Percentiles rank a stretch among this genome's conserved stretches.
Evolutionary conservation across 2,797 vertebrate genomes (phyloP).

Genomic region (Lutjanus argentimaculatus): DNA sequence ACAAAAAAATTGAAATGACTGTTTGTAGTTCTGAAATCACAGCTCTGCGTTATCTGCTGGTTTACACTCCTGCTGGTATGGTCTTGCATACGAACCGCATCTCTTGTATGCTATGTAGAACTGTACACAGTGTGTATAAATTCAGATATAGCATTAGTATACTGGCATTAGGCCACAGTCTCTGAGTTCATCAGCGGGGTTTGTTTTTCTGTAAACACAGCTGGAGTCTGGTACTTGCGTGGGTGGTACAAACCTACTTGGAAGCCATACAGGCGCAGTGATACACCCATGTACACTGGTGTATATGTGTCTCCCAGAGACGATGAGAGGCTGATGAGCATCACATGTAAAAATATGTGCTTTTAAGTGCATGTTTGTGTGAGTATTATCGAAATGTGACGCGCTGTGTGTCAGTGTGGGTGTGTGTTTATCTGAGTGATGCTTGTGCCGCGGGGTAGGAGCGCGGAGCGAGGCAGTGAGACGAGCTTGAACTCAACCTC

Average conservation of each 20-base stretch:
- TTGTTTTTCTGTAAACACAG: conserved; percentile 79
- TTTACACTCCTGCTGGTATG: neutral
- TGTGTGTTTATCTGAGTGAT: conserved; percentile 68
- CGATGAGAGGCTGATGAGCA: conserved; percentile 7
- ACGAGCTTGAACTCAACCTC: conserved; percentile 76
- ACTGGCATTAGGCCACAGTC: conserved; percentile 45
- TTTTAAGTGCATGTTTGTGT: conserved; percentile 50
- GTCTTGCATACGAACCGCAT: neutral
- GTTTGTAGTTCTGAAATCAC: neutral
- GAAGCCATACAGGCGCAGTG: conserved; percentile 47
- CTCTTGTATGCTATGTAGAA: conserved; percentile 6
- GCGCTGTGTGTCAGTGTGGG: conserved; percentile 64
- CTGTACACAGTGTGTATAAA: conserved; percentile 26
- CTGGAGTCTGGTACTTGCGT: conserved; percentile 64
- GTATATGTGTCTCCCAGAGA: conserved; percentile 19
- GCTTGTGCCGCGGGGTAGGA: conserved; percentile 59
- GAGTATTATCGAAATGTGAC: conserved; percentile 45
- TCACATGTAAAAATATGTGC: conserved; percentile 47
- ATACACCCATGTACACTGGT: conserved; percentile 40
- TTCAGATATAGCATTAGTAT: conserved; percentile 20
- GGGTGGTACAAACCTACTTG: conserved; percentile 66
- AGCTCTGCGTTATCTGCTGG: neutral
- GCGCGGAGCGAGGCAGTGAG: conserved; percentile 59
- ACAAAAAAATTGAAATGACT: neutral
- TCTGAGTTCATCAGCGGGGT: conserved; percentile 61